phyloP scores from a whole-genome alignment of 2,888 invertebrate species.

The Aphelenchoides bicaudatus region DNA sequence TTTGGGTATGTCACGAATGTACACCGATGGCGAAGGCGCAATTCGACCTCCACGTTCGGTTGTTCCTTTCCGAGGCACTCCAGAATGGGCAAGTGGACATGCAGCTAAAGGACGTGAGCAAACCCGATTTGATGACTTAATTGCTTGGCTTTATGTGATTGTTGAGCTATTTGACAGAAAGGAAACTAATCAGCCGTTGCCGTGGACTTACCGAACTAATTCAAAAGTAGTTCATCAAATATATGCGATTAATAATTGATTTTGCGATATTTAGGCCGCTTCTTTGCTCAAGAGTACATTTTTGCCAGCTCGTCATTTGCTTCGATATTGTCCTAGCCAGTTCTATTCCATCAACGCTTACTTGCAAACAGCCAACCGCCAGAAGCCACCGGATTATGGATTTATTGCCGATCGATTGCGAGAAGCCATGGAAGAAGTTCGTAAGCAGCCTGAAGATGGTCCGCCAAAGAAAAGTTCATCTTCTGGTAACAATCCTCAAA shows the following conservation, averaged over 20 bases:
- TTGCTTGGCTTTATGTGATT: slow-evolving; percentile 36
- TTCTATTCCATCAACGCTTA: slow-evolving; percentile 38
- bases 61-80: slow-evolving; percentile 36
- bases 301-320: slow-evolving; percentile 21
- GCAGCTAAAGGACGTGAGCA: slow-evolving; percentile 35
- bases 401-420: slow-evolving; percentile 32
- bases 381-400: slow-evolving; percentile 28
- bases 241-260: neutral
- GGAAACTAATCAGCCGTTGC: slow-evolving; percentile 27
- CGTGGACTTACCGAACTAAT: slow-evolving; percentile 32
- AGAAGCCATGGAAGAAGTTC: slow-evolving; percentile 24
- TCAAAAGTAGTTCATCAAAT: slow-evolving; percentile 18
- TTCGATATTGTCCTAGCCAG: slow-evolving; percentile 31
- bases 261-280: neutral
- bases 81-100: slow-evolving; percentile 36
- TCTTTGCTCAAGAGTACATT: slow-evolving; percentile 21
- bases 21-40: slow-evolving; percentile 26
- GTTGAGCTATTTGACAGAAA: slow-evolving; percentile 33
- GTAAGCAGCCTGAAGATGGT: neutral
- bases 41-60: slow-evolving; percentile 27
- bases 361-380: slow-evolving; percentile 32
- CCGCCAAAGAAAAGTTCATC: neutral
- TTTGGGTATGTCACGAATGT: slow-evolving; percentile 39
- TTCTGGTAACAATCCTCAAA: too few species aligned
- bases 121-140: slow-evolving; percentile 36